Conservation (phyloP, 2,888 invertebrate species). For the Drosophila parthenogenetica region DNA sequence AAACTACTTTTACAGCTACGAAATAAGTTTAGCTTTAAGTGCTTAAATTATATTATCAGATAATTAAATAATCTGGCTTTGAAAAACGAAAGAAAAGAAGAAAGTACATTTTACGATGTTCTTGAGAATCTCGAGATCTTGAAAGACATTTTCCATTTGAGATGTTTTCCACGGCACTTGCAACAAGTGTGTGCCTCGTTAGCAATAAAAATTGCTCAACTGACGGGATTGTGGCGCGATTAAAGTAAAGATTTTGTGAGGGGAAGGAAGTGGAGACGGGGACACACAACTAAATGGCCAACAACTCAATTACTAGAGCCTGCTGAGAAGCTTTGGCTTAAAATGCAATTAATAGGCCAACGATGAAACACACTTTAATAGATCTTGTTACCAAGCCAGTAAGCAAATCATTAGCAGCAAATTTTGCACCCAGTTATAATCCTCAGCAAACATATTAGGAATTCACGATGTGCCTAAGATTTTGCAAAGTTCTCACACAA, state of each 20-base stretch:
- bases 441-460: slow-evolving; percentile 36
- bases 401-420: slow-evolving; percentile 74
- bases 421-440: slow-evolving; percentile 73
- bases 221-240: slow-evolving; percentile 2
- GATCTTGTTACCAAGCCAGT: slow-evolving; percentile 66
- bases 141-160: slow-evolving; percentile 6
- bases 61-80: no score
- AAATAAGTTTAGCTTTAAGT: background rate
- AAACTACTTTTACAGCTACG: background rate
- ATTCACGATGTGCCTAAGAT: slow-evolving; percentile 32
- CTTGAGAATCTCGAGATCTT: background rate
- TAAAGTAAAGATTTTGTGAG: slow-evolving; percentile 8
- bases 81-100: background rate
- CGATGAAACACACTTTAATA: slow-evolving; percentile 3
- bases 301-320: slow-evolving; percentile 67
- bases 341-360: slow-evolving; percentile 66
- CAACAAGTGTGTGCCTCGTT: slow-evolving; percentile 37
- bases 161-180: slow-evolving; percentile 13
- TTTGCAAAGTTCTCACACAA: slow-evolving; percentile 73
- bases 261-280: background rate
- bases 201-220: slow-evolving; percentile 51
- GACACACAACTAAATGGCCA: slow-evolving; percentile 40
- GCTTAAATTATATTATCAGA: background rate
- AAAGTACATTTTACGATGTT: slow-evolving; percentile 20
- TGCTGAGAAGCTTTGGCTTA: slow-evolving; percentile 46